A percentile compares a stretch with the other conserved stretches of the same genome.
Evolutionary conservation across 2,888 invertebrate genomes (phyloP).

Genomic region (Tenthredo notha): DNA sequence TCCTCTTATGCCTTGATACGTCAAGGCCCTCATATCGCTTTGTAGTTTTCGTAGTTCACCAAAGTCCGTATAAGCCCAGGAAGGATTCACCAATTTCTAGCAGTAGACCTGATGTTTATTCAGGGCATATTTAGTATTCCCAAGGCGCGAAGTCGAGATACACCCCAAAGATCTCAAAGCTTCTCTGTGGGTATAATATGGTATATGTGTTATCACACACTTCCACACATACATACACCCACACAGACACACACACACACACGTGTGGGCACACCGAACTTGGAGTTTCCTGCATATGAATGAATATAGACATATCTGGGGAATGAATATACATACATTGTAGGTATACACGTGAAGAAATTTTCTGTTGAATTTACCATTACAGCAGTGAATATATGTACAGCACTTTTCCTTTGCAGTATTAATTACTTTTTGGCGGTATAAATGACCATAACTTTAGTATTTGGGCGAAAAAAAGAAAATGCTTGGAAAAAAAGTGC

Average conservation of each 20-base stretch:
- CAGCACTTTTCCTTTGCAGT: too few species aligned
- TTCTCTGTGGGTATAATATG: neutral
- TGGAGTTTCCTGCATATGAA: neutral
- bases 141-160: slow-evolving; percentile 34
- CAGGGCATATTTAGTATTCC: slow-evolving; percentile 51
- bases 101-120: slow-evolving; percentile 47
- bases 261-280: neutral
- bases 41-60: slow-evolving; percentile 7
- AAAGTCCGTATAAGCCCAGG: slow-evolving; percentile 18
- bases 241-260: neutral
- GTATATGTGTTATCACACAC: neutral
- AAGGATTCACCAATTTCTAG: slow-evolving; percentile 45
- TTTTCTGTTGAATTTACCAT: too few species aligned
- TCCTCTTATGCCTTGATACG: neutral
- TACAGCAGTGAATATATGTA: too few species aligned
- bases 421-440: too few species aligned
- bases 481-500: too few species aligned
- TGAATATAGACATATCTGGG: neutral
- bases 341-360: neutral
- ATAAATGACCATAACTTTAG: too few species aligned
- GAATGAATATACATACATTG: neutral
- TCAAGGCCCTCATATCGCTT: neutral
- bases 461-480: too few species aligned
- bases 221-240: neutral
- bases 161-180: slow-evolving; percentile 47